Conservation (phyloP, 2,797 vertebrate species). For the Protosalanx chinensis region DNA sequence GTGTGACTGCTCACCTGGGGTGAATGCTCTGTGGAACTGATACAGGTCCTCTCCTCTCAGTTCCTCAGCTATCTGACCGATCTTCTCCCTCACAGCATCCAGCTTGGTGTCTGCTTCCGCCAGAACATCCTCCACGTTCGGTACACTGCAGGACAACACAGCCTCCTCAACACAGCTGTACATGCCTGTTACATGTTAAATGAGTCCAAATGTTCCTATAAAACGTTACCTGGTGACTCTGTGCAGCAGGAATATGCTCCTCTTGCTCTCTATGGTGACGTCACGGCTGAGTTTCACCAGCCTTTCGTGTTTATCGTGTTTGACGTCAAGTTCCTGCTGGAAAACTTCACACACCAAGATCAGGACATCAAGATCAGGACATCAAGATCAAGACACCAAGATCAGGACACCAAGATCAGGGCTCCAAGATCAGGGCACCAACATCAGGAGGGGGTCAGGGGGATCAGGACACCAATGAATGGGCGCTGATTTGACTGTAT, state of each 20-base stretch:
- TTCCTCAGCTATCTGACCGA: constrained; percentile 88
- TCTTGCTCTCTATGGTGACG: constrained; percentile 96
- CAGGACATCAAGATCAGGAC: no score
- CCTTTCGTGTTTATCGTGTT: constrained; percentile 92
- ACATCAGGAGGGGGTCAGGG: no score
- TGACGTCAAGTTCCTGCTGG: constrained; percentile 91
- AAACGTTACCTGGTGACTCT: constrained; percentile 84
- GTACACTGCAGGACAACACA: constrained; percentile 69
- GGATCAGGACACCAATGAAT: no score
- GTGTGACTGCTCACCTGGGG: constrained; percentile 75
- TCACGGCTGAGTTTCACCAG: constrained; percentile 95
- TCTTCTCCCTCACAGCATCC: constrained; percentile 86
- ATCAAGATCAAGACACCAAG: no score
- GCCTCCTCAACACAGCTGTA: background rate
- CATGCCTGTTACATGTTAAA: background rate
- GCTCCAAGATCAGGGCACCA: no score
- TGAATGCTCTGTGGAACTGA: constrained; percentile 93
- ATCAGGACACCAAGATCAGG: no score
- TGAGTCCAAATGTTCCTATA: no score
- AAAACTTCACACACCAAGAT: constrained; percentile 71
- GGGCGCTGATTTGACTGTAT: background rate
- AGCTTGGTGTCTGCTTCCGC: constrained; percentile 88
- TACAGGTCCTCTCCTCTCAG: constrained; percentile 89
- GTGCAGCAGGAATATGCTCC: constrained; percentile 93
- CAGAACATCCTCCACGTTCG: constrained; percentile 81